Percentiles rank a stretch among this genome's conserved stretches.
Evolutionary conservation across 2,113 vertebrate genomes (phyloP).

Genomic region (Diphyllodes magnificus): DNA sequence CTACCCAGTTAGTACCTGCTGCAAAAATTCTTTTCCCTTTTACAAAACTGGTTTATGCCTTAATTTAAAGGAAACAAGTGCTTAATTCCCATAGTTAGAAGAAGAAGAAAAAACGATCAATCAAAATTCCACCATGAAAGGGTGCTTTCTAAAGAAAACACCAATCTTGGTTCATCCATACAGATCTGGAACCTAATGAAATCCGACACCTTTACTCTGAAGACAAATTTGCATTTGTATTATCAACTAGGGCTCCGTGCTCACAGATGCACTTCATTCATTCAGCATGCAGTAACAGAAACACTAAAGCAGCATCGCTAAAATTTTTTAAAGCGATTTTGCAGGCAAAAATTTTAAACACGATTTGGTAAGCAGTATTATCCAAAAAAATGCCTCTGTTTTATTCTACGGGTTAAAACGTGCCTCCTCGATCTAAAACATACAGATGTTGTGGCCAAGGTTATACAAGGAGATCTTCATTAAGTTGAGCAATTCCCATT

Average conservation of each 20-base stretch:
- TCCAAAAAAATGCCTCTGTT: not conserved
- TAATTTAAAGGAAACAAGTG: slow-evolving; percentile 25
- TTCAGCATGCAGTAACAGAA: not conserved
- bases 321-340: not conserved
- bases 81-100: not conserved
- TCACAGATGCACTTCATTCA: slow-evolving; percentile 20
- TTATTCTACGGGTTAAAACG: not conserved
- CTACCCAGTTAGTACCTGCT: not conserved
- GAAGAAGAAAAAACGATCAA: not conserved
- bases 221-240: slow-evolving; percentile 54
- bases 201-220: slow-evolving; percentile 52
- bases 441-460: not conserved
- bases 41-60: not conserved
- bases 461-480: slow-evolving; percentile 63
- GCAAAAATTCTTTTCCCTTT: not conserved
- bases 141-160: slow-evolving; percentile 52
- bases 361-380: not conserved
- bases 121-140: slow-evolving; percentile 58
- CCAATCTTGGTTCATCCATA: slow-evolving; percentile 37
- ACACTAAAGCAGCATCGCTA: not conserved
- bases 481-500: slow-evolving; percentile 24
- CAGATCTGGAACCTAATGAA: slow-evolving; percentile 57
- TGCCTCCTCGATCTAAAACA: not conserved
- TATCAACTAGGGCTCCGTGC: not conserved
- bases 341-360: not conserved